Evolutionary conservation across 2,797 vertebrate genomes (phyloP), one percentile per base, ranked within the genome.

Genomic region (Ceyx erithaca): DNA sequence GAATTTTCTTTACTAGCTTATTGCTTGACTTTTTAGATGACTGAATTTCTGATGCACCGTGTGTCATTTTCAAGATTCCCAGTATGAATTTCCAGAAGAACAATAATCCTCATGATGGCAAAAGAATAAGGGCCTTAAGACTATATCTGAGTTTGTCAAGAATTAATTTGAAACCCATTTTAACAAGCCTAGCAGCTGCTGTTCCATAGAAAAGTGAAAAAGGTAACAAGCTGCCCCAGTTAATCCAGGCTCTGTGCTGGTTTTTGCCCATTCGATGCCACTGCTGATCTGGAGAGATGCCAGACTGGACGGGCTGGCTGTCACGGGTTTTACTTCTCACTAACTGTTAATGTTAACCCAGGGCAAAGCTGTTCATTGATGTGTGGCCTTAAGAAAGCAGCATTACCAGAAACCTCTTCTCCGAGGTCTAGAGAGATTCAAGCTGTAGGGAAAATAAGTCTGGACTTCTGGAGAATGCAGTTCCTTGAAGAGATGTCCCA

Each of bases 21-120:
- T 93, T 92, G 91, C 82, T 94, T 92, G 69, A 82, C 63, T 83
- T 96, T 91, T 95, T 96, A 96, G 54, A 68, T 87, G 69, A 83
- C 46, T 92, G 76, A 75, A 75, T 97, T 94, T 90, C 77, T 30
- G 51, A 52, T 30, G 30, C 16, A 18, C n/a, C 79, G 28, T n/a
- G 10, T 80, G 33, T 37, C 22, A 70, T 96, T 96, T 95, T 91
- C 93, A 95, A 91, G 66, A 90, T 82, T 84, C 63, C 80, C 92
- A 64, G 31, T 23, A 58, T 80, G 69, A 52, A 35, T 92, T 92
- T 59, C 59, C 62, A 83, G 41, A 48, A 73, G 68, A 95, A 85
- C 73, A 96, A 83, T 89, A 92, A 97, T 94, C 59, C 87, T 67
- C 92, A 85, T 59, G 57, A 97, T 92, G 70, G 78, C 67, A 73